A percentile compares a stretch with the other conserved stretches of the same genome.
Evolutionary conservation across 2,113 vertebrate species (phyloP).

Genomic region (Oreotragus oreotragus): DNA sequence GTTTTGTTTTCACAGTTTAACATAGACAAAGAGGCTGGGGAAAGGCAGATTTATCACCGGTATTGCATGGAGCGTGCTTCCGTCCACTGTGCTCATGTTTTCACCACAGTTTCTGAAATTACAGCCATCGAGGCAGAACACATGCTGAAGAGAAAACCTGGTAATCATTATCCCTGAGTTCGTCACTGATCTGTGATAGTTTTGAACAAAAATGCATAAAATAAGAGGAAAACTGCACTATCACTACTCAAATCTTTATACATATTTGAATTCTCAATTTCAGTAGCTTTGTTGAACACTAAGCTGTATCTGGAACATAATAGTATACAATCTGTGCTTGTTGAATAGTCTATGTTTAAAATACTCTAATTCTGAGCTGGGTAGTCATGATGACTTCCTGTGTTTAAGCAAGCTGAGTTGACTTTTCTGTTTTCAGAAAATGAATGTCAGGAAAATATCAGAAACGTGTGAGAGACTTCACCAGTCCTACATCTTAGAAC

Average conservation of each 20-base stretch:
- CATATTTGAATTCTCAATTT: not conserved
- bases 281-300: not conserved
- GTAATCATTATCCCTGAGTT: slow-evolving; percentile 70
- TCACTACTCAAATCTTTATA: not conserved
- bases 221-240: not conserved
- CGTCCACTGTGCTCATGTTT: slow-evolving; percentile 93
- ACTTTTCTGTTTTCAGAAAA: not conserved
- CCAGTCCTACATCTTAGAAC: not conserved
- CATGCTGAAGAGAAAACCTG: slow-evolving; percentile 93
- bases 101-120: slow-evolving; percentile 97
- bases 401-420: not conserved
- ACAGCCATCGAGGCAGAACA: slow-evolving; percentile 95
- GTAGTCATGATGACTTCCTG: not conserved
- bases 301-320: not conserved
- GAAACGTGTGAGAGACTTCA: not conserved
- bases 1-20: slow-evolving; percentile 85
- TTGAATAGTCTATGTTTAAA: not conserved
- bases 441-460: not conserved
- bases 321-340: not conserved
- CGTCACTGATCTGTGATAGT: not conserved
- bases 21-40: slow-evolving; percentile 95
- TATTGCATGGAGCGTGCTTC: slow-evolving; percentile 96
- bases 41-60: slow-evolving; percentile 96
- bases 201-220: not conserved
- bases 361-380: not conserved